phyloP scores from a whole-genome alignment of 2,113 vertebrate species.

The Hippocampus zosterae region DNA sequence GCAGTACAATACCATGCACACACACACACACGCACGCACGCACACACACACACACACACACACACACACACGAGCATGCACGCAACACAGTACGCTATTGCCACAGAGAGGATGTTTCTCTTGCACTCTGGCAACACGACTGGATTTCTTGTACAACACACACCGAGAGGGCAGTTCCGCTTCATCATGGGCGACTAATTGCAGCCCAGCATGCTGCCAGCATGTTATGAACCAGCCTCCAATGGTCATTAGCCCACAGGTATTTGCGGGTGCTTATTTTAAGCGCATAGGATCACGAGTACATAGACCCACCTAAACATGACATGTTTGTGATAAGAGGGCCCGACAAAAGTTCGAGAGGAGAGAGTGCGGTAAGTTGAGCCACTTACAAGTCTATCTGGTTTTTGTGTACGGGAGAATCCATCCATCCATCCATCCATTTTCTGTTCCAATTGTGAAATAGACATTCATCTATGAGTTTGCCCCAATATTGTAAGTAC shows the following conservation, averaged over 20 bases:
- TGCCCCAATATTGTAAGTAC: too few relatives aligned
- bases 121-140: conserved; percentile 9
- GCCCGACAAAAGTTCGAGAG: neutral
- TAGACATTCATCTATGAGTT: too few relatives aligned
- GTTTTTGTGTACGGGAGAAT: too few relatives aligned
- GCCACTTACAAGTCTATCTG: too few relatives aligned
- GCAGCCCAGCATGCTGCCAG: conserved; percentile 33
- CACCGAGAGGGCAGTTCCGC: conserved; percentile 24
- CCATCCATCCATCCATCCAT: too few relatives aligned
- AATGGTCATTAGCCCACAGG: conserved; percentile 43
- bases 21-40: conserved; percentile 2
- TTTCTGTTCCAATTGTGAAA: too few relatives aligned
- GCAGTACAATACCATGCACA: conserved; percentile 10
- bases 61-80: conserved; percentile 7
- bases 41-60: conserved; percentile 8
- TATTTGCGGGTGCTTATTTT: conserved; percentile 1
- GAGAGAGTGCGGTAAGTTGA: too few relatives aligned
- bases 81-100: conserved; percentile 7
- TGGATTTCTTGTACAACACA: conserved; percentile 13
- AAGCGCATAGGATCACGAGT: neutral
- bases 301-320: neutral
- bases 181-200: conserved; percentile 49
- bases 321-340: neutral
- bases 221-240: conserved; percentile 19
- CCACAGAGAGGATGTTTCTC: conserved; percentile 16